Evolutionary conservation across 2,888 invertebrate species (phyloP), one percentile per base, ranked within the genome.

Genomic region (Eupithecia subumbrata): DNA sequence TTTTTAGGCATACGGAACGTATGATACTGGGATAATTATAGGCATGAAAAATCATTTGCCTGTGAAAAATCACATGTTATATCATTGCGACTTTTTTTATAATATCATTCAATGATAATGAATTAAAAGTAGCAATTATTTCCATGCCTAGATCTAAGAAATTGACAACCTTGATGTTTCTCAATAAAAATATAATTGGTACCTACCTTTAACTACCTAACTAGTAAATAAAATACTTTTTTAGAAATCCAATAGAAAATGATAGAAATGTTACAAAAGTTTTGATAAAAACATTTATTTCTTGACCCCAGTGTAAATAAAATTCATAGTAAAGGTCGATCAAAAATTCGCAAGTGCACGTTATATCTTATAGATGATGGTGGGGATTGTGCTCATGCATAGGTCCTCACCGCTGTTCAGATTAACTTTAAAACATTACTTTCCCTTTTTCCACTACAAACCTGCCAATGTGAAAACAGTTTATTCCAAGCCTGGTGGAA

Each of bases 401-500:
- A 82, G 72, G 78, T 52, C 79, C 77, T 73, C 63, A 12, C 66
- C 25, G 5, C 12, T 69, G 34, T 34, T 30, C 34, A 9, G 16
- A 34, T 16, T 64, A 34, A 72, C 25, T 70, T 69, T 83, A 18
- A 74, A 75, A 37, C 80, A 77, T 18, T 30, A 78, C 5, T 66
- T 78, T 12, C 80, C 73, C 60, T 45, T 70, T 34, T 48, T 63
- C 76, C 68, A 30, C 8, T 67, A 66, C 68, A 75, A 74, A 72
- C 77, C 76, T 52, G 69, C 66, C 18, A 18, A 18, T 48, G 43
- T 78, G 77, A 75, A 69, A 75, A 86, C 69, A 2, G 7, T 64
- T 64, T 79, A 78, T 63, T 79, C 85, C 3, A 85, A 84, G 71
- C 80, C 84, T 11, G 69, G 78, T 9, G 83, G 86, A 22, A 86